Base-by-base conservation (phyloP, 2,888 invertebrate species). In the Bedellia somnulentella region DNA sequence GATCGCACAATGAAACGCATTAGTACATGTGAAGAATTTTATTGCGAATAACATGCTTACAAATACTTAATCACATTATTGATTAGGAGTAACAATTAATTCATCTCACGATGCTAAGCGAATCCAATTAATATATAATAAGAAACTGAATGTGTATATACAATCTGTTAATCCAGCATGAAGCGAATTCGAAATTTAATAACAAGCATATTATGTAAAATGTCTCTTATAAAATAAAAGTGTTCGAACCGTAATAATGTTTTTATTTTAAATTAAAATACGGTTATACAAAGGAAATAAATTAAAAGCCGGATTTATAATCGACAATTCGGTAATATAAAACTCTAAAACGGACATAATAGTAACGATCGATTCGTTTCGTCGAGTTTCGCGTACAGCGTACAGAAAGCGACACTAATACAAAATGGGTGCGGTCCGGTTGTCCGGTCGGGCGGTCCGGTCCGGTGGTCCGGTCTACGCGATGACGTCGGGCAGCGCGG, bases 241-340 rank as follows among this genome's bases (percentile, higher is more conserved):
- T 49, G 46, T 49, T 51, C 49, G 57, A 71, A 73, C 71, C 71
- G 70, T 73, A 73, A 73, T 67, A 64, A 70, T 64, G 49, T 67
- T 60, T 70, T 66, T 15, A 23, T 30, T 63, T 70, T 66, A 67
- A 70, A 71, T 64, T n/a, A n/a, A n/a, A 71, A 70, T 71, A 71
- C 68, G 73, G 68, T 68, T 71, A 73, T 70, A 71, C 68, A 71
- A 71, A 68, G 66, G 60, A 61, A 73, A 71, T 68, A 70, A 73
- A 70, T 67, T 71, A 71, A 66, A 71, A 71, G 66, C 66, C 71
- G 61, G 63, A 67, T 67, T 71, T 67, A 43, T 52, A 67, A 57
- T 70, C 63, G 63, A 63, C 68, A 59, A 58, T 70, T 71, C 71
- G 71, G 71, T 71, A 73, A 68, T 75, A 73, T 73, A 73, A 75